Conservation (phyloP, 2,797 vertebrate genomes). For the Halcyon chelicuti region DNA sequence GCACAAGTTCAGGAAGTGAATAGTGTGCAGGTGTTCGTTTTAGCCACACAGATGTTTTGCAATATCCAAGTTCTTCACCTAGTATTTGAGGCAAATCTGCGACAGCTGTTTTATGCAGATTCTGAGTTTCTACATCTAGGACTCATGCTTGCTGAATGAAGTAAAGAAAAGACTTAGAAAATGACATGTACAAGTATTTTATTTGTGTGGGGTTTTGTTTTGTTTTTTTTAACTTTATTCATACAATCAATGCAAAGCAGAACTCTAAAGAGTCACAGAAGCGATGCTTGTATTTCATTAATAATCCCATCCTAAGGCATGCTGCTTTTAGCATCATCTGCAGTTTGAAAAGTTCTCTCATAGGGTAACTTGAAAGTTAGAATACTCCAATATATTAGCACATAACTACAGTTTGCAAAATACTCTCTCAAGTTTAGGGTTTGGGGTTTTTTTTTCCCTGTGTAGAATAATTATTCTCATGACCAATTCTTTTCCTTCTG, state of each 20-base stretch:
- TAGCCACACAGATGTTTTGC: fast-evolving
- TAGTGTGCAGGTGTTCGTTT: background rate
- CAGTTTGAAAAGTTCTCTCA: background rate
- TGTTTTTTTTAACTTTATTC: background rate
- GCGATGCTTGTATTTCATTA: background rate
- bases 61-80: background rate
- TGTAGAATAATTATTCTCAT: background rate
- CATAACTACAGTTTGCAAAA: background rate
- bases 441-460: no score
- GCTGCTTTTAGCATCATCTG: background rate
- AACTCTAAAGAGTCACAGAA: background rate
- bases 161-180: background rate
- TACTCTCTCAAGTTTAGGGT: background rate
- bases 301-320: background rate
- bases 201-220: background rate
- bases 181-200: background rate
- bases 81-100: background rate
- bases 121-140: background rate
- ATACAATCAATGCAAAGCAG: background rate
- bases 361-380: background rate
- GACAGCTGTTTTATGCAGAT: background rate
- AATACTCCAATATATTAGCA: background rate
- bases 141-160: background rate
- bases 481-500: background rate
- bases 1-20: background rate